Conservation (phyloP, 2,888 invertebrate genomes). For the Sthenelais limicola region DNA sequence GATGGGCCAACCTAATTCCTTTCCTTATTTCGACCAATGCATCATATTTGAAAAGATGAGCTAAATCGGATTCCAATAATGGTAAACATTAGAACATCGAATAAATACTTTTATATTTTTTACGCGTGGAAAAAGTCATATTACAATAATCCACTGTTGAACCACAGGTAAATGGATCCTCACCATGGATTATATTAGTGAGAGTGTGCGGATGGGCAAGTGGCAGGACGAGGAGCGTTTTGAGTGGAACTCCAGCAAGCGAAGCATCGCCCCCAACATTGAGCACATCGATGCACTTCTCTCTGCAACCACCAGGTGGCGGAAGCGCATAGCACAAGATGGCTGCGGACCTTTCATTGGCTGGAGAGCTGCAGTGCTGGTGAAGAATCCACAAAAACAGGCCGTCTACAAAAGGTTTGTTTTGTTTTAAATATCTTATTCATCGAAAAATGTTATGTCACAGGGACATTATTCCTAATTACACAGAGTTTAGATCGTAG, state of each 20-base stretch:
- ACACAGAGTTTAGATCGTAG: too few species aligned
- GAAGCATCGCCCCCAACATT: background rate
- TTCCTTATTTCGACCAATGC: too few species aligned
- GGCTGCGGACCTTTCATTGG: constrained; percentile 56
- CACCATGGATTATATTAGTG: constrained; percentile 56
- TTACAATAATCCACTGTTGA: too few species aligned
- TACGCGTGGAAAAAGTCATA: too few species aligned
- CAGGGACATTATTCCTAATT: too few species aligned
- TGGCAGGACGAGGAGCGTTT: constrained; percentile 62
- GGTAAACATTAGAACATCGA: too few species aligned
- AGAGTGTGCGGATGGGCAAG: constrained; percentile 52
- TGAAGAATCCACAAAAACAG: constrained; percentile 52
- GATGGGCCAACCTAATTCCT: background rate
- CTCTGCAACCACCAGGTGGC: constrained; percentile 58
- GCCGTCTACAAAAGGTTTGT: constrained; percentile 60
- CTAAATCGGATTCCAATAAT: too few species aligned
- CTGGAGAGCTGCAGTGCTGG: constrained; percentile 62
- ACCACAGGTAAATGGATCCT: constrained; percentile 61
- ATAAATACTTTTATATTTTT: too few species aligned
- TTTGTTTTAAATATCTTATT: too few species aligned
- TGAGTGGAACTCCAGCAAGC: constrained; percentile 56
- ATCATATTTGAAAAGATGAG: too few species aligned
- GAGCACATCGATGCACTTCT: constrained; percentile 48
- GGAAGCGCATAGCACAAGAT: constrained; percentile 51
- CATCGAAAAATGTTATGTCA: too few species aligned